phyloP scores from a whole-genome alignment of 2,888 invertebrate genomes.

The Tenthredo mesomela region DNA sequence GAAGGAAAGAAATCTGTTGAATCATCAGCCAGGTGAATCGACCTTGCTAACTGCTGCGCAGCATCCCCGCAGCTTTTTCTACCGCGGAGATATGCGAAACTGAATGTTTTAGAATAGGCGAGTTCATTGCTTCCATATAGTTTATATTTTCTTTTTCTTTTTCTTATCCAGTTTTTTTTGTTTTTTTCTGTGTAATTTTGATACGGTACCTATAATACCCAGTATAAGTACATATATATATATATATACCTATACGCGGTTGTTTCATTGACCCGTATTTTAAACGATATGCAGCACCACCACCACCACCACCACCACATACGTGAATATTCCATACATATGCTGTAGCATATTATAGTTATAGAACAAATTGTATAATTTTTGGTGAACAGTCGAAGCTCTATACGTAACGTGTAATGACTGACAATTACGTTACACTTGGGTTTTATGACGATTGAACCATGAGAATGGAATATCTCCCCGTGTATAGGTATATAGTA shows the following conservation, averaged over 20 bases:
- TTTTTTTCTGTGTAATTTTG: conserved; percentile 3
- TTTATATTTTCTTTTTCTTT: conserved; percentile 57
- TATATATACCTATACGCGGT: not conserved
- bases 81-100: not conserved
- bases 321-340: not conserved
- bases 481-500: too few species aligned
- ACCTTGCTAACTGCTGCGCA: conserved; percentile 14
- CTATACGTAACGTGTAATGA: conserved; percentile 61
- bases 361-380: not conserved
- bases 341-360: too few species aligned
- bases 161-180: not conserved
- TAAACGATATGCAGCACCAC: not conserved
- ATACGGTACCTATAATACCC: not conserved
- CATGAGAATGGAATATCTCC: conserved; percentile 28
- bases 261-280: conserved; percentile 30
- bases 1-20: not conserved
- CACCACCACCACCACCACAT: too few species aligned
- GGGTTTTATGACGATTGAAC: conserved; percentile 59
- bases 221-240: too few species aligned
- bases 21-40: not conserved
- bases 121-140: not conserved
- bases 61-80: not conserved
- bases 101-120: not conserved
- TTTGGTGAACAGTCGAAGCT: not conserved
- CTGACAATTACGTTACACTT: conserved; percentile 68